Percentiles rank a stretch among this genome's conserved stretches.
Evolutionary conservation across 35 echinoderm and acorn worm species (phyloP).

Genomic region (Stichopus chloronotus): DNA sequence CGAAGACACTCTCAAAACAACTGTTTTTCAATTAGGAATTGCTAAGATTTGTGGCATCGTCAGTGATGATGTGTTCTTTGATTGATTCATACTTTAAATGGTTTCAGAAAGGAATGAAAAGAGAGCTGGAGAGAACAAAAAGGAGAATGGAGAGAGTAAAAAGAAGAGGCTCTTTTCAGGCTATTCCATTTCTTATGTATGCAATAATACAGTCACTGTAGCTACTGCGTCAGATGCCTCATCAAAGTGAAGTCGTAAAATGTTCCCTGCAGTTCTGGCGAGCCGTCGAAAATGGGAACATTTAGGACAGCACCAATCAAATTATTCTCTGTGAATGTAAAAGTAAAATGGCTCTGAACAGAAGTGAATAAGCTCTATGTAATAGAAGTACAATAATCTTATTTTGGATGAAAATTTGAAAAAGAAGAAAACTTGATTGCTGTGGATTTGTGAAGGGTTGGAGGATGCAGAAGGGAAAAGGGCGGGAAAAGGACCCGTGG

Average conservation of each 20-base stretch:
- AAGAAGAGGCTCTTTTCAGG: background rate
- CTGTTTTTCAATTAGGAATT: slow-evolving; percentile 9
- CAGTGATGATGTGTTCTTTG: background rate
- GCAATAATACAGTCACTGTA: background rate
- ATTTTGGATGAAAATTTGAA: no score
- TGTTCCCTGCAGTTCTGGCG: background rate
- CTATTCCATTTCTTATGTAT: background rate
- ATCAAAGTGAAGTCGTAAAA: background rate
- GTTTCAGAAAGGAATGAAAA: background rate
- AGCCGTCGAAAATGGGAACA: background rate
- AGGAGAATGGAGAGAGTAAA: background rate
- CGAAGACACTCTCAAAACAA: slow-evolving; percentile 27
- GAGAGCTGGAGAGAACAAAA: background rate
- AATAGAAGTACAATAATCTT: no score
- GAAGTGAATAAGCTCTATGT: no score
- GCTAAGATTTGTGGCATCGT: background rate
- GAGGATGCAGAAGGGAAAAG: no score
- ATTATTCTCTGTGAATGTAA: no score
- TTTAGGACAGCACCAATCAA: background rate
- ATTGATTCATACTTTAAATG: slow-evolving; percentile 6
- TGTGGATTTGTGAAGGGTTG: no score
- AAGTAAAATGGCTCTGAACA: no score
- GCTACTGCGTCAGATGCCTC: background rate
- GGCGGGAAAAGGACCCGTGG: no score
- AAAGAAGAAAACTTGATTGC: no score